Evolutionary conservation across 2,797 vertebrate species (phyloP), one percentile per base, ranked within the genome.

Genomic region (Onychomys torridus): DNA sequence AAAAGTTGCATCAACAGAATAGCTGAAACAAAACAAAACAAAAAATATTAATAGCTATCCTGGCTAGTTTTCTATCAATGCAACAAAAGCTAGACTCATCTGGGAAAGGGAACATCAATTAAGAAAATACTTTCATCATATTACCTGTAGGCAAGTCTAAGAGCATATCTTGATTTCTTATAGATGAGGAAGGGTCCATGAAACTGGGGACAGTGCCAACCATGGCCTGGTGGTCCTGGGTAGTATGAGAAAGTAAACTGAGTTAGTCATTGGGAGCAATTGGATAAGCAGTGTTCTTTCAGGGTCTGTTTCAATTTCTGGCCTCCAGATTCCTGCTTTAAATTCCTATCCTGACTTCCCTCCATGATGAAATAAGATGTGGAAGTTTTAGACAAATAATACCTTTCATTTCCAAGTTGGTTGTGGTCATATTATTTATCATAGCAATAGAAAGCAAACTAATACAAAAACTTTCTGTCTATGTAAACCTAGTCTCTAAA

Each of bases 401-500:
- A 5, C 2, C 52, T 23, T 81, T 57, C 52, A 10, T 81, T 81
- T 57, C 6, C 34, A 7, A 37, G 34, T 25, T 79, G 78, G 2
- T 37, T 37, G 11, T 57, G 10, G 19, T 81, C 1, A 81, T 27
- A 5, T 17, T 55, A 1, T n/a, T 37, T 81, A 37, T 14, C 34
- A 57, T n/a, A n/a, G n/a, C n/a, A n/a, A n/a, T 27, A 57, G 21
- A 82, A 29, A 40, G 14, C 7, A 16, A 82, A 59, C 6, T 27
- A 59, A 25, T 82, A 27, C 21, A 27, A 16, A 59, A 59, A 40
- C 13, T 2, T 7, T 82, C 37, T 61, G 14, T 57, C 3, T 82
- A 3, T 1, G 4, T 27, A 16, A 10, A 16, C 9, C 3, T 27
- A 40, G 12, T 78, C 6, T 13, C 13, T 10, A 5, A 23, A 1